Base-by-base conservation (phyloP, 2,797 vertebrate species). In the Siniperca undulata region DNA sequence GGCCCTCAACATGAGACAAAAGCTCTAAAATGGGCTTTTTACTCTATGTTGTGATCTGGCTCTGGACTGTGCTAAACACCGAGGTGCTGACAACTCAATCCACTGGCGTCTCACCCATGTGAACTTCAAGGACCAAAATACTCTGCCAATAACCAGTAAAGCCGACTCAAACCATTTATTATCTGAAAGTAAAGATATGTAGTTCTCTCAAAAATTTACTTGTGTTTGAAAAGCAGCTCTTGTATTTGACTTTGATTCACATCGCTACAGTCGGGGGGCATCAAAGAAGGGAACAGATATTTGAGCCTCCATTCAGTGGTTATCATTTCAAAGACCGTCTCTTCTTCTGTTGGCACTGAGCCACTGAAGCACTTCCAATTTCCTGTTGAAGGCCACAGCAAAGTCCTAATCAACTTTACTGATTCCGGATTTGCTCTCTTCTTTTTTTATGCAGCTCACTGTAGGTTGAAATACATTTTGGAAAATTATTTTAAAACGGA, bases 1-100 rank as follows among this genome's bases (percentile, higher is more conserved):
- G 88, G 88, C 82, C 87, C 92, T 92, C 86, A 64, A 86, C 82
- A 16, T 78, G 82, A 83, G 85, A 93, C 92, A 95, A 93, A 94
- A 86, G 87, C 85, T 72, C 82, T 70, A 77, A 86, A 93, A 88
- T 72, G 65, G 83, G 74, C 91, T 88, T 89, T 92, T 90, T 80
- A 85, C 75, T 83, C 84, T 74, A 60, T 62, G 82, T 85, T 83
- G 81, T 88, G 85, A 85, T 85, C 83, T 80, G 90, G 71, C 82
- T 83, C 77, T 73, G 83, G 69, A 82, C 86, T 74, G 40, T 34
- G 58, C 81, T 71, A 24, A 78, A 88, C 75, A 81, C 78, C 60
- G 58, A 86, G 73, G 80, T 77, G 83, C 90, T 86, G 82, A 95
- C 86, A 83, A 60, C 92, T 93, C 86, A 90, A 91, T 94, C 89